Percentiles rank a stretch among this genome's conserved stretches.
phyloP scores from a whole-genome alignment of 2,113 vertebrate genomes.

The Scomber scombrus region DNA sequence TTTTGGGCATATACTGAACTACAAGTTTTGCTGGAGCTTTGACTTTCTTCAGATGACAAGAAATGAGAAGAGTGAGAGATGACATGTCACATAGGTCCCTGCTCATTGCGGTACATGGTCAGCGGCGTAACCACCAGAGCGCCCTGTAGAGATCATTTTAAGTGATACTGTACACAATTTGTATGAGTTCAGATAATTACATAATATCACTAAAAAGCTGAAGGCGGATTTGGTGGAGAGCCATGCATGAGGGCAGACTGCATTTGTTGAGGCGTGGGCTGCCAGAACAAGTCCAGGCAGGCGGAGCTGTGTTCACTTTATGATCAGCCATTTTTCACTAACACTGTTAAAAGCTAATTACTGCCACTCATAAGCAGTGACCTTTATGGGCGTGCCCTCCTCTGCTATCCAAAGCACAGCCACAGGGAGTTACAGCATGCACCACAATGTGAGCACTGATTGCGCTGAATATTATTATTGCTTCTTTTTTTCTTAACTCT shows the following conservation, averaged over 20 bases:
- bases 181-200: constrained; percentile 48
- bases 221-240: constrained; percentile 33
- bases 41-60: not conserved
- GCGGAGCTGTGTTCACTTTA: constrained; percentile 68
- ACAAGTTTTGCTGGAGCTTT: too few species aligned
- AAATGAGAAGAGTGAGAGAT: not conserved
- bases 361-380: constrained; percentile 65
- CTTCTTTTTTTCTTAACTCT: constrained; percentile 53
- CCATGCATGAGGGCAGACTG: constrained; percentile 39
- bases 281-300: constrained; percentile 63
- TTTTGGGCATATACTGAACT: too few species aligned
- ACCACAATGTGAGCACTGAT: constrained; percentile 47
- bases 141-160: constrained; percentile 25
- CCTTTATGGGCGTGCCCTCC: constrained; percentile 63
- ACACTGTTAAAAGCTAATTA: constrained; percentile 75
- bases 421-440: constrained; percentile 65
- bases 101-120: constrained; percentile 13
- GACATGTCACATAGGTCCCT: not conserved
- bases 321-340: constrained; percentile 66
- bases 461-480: constrained; percentile 65
- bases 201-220: constrained; percentile 46
- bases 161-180: constrained; percentile 33
- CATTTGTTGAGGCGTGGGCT: constrained; percentile 49
- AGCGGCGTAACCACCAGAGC: constrained; percentile 18
- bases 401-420: constrained; percentile 55